phyloP scores from a whole-genome alignment of 2,113 vertebrate genomes.

The Neogobius melanostomus region DNA sequence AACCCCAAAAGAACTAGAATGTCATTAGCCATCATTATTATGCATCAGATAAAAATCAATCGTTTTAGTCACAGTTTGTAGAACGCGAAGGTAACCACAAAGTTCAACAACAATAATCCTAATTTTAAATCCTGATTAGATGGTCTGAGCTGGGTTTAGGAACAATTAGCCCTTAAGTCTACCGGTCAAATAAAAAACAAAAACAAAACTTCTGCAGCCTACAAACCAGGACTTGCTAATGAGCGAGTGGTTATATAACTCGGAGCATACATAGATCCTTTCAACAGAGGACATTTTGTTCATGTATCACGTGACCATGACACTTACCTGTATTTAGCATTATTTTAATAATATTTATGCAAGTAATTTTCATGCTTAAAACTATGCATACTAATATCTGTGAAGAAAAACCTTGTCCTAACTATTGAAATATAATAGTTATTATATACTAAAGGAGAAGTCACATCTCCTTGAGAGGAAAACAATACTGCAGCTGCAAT shows the following conservation, averaged over 20 bases:
- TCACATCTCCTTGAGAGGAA: too few species aligned
- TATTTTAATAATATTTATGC: too few species aligned
- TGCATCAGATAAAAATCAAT: too few species aligned
- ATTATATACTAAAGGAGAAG: too few species aligned
- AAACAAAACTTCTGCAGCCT: neutral
- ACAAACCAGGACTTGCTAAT: neutral
- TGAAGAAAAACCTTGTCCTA: too few species aligned
- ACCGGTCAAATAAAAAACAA: conserved; percentile 6
- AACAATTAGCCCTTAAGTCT: conserved; percentile 12
- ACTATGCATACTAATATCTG: too few species aligned
- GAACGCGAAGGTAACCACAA: neutral
- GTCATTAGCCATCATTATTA: too few species aligned
- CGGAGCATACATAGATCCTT: neutral
- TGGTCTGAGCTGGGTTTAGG: conserved; percentile 19
- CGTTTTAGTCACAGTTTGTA: conserved; percentile 6
- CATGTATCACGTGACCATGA: neutral
- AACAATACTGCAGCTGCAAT: too few species aligned
- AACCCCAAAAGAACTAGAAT: too few species aligned
- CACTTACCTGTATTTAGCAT: too few species aligned
- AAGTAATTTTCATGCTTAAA: too few species aligned
- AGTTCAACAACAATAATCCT: conserved; percentile 26
- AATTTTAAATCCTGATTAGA: conserved; percentile 49
- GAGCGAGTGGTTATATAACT: neutral
- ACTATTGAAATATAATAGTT: too few species aligned
- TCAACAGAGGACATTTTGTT: neutral